A percentile compares a stretch with the other conserved stretches of the same genome.
Conservation (phyloP, 2,888 invertebrate genomes). For the Ptilodon capucinus region DNA sequence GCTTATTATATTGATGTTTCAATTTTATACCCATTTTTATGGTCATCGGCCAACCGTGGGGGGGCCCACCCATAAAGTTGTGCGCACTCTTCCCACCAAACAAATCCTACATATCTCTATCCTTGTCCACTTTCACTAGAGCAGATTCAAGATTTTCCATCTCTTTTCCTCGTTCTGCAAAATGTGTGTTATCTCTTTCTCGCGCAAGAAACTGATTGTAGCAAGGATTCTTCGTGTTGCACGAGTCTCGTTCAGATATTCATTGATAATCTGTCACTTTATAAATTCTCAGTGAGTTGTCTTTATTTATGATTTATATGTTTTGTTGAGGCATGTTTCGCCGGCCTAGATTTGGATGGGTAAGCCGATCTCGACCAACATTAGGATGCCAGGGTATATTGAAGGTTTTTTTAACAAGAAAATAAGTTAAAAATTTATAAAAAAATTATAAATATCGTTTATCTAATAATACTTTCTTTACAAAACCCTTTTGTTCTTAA, state of each 20-base stretch:
- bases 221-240: slow-evolving; percentile 59
- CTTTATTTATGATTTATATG: no score
- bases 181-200: slow-evolving; percentile 37
- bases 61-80: slow-evolving; percentile 79
- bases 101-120: slow-evolving; percentile 43
- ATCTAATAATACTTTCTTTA: no score
- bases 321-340: no score
- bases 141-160: slow-evolving; percentile 48
- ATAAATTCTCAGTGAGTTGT: no score
- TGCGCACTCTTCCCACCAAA: slow-evolving; percentile 49
- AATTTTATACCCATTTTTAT: slow-evolving; percentile 83
- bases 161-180: slow-evolving; percentile 41
- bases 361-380: no score
- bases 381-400: no score
- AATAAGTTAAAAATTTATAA: no score
- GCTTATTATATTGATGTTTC: slow-evolving; percentile 83
- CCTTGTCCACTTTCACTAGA: slow-evolving; percentile 59
- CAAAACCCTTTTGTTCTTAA: no score
- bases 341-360: no score
- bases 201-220: slow-evolving; percentile 57
- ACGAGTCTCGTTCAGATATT: neutral
- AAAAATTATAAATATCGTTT: no score
- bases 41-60: slow-evolving; percentile 82
- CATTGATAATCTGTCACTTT: no score
- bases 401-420: no score